Evolutionary conservation across 2,888 invertebrate genomes (phyloP).

Genomic region (Clanis bilineata): DNA sequence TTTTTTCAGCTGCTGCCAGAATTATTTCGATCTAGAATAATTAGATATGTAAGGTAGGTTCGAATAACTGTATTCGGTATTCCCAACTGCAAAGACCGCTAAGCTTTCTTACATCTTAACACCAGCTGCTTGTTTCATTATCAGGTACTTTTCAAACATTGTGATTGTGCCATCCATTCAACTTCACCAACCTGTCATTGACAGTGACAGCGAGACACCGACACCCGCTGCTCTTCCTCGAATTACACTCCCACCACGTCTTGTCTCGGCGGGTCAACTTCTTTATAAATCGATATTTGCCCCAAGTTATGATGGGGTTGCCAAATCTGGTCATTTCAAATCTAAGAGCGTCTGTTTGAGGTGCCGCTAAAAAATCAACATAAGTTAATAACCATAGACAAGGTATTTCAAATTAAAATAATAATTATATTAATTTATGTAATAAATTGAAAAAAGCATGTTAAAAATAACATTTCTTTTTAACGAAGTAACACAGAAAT

Average conservation of each 20-base stretch:
- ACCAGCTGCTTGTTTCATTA: neutral
- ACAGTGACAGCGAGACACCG: slow-evolving; percentile 65
- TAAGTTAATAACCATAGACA: neutral
- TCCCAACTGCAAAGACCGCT: neutral
- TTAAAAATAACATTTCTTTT: neutral
- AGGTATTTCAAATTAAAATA: neutral
- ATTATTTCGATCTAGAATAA: no score
- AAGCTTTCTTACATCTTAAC: neutral
- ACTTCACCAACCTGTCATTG: slow-evolving; percentile 57
- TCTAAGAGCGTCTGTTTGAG: slow-evolving; percentile 36
- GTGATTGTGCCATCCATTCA: slow-evolving; percentile 71
- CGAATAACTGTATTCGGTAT: no score
- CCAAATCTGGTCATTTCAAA: slow-evolving; percentile 64
- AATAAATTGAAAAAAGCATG: neutral
- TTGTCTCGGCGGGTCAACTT: slow-evolving; percentile 58
- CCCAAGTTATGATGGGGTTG: slow-evolving; percentile 67
- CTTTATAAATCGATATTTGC: slow-evolving; percentile 67
- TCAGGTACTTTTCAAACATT: neutral
- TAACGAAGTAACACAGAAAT: neutral
- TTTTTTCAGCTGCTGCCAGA: no score
- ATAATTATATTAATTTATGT: neutral
- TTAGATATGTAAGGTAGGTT: no score
- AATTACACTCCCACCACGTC: slow-evolving; percentile 73
- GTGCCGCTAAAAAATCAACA: neutral
- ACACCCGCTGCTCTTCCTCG: slow-evolving; percentile 58